Evolutionary conservation across 1,140 invertebrate species (phyloP).

Genomic region (Bombus terrestris): DNA sequence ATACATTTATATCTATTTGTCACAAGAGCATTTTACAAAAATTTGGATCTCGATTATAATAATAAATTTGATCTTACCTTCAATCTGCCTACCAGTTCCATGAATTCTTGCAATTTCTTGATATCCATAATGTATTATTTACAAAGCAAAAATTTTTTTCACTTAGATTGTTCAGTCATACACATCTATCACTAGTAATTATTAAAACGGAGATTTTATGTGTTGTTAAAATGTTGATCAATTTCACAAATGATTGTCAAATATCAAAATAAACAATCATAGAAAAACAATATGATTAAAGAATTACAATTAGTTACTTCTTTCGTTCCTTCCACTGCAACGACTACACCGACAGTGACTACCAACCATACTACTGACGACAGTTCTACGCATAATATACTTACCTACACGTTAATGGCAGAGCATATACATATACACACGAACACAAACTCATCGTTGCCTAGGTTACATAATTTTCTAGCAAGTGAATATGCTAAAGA

Average conservation of each 20-base stretch:
- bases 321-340: no score
- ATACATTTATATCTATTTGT: conserved; percentile 19
- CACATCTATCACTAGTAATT: not conserved
- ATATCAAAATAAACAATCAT: not conserved
- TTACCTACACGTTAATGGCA: not conserved
- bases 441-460: not conserved
- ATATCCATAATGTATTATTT: conserved; percentile 67
- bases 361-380: no score
- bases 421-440: not conserved
- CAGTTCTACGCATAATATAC: no score
- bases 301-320: not conserved
- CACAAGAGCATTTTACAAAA: not conserved
- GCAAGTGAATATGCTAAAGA: not conserved
- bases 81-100: conserved; percentile 84
- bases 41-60: not conserved
- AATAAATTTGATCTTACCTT: conserved; percentile 80
- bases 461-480: not conserved
- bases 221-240: not conserved
- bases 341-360: accelerated
- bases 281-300: not conserved
- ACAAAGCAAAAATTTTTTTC: not conserved
- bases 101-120: conserved; percentile 83
- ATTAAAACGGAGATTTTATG: not conserved
- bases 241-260: not conserved
- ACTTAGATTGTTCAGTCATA: not conserved